phyloP scores from a whole-genome alignment of 2,888 invertebrate species.

The Trilocha varians region DNA sequence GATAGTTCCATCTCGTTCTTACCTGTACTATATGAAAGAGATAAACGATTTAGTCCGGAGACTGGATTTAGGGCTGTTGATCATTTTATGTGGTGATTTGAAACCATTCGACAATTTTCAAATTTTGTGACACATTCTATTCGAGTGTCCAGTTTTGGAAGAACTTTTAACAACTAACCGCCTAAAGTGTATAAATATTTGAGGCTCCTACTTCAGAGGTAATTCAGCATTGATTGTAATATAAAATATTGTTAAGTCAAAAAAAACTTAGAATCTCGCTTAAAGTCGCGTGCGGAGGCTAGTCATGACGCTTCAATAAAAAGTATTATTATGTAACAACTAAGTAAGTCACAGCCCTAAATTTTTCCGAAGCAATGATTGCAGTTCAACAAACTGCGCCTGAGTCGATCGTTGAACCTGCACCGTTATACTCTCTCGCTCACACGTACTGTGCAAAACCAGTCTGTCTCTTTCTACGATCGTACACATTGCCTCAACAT shows the following conservation, averaged over 20 bases:
- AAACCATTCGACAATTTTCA: too few species aligned
- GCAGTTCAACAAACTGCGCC: constrained; percentile 71
- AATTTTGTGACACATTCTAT: too few species aligned
- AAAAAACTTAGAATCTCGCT: too few species aligned
- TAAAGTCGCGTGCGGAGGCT: too few species aligned
- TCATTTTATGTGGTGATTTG: background rate
- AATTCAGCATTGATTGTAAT: too few species aligned
- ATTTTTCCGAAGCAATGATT: constrained; percentile 67
- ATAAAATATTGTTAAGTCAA: too few species aligned
- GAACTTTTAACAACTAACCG: too few species aligned
- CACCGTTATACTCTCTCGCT: constrained; percentile 46
- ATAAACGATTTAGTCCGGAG: constrained; percentile 23
- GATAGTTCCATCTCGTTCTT: constrained; percentile 35
- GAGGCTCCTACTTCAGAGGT: too few species aligned
- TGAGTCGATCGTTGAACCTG: constrained; percentile 69
- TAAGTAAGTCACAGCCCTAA: constrained; percentile 40
- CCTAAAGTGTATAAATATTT: too few species aligned
- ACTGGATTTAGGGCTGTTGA: constrained; percentile 33
- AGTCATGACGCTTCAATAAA: background rate
- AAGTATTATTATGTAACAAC: background rate
- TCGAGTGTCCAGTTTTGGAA: too few species aligned
- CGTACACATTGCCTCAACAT: background rate
- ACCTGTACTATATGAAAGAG: constrained; percentile 22
- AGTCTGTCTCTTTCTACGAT: constrained; percentile 30
- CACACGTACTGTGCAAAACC: constrained; percentile 21